Base-by-base conservation (phyloP, 2,113 vertebrate species). In the Mungos mungo region DNA sequence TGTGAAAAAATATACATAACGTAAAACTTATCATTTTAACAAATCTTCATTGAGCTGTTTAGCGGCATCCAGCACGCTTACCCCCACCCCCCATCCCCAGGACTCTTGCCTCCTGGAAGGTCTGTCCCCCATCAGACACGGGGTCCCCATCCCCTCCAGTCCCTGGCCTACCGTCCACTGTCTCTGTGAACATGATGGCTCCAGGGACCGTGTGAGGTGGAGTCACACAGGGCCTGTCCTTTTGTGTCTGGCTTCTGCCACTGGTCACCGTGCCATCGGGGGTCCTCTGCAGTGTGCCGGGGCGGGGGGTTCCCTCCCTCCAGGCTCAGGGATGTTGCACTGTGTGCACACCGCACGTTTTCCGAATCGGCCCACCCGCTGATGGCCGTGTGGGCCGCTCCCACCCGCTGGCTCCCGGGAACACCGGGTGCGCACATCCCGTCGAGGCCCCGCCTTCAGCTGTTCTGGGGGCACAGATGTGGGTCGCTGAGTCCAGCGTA, bases 201-300 rank as follows among this genome's bases (percentile, higher is more conserved):
- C 47, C 5, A 1, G 33, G 66, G 33, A 12, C 66, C 11, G 29
- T 21, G 16, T 0, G 9, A 2, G 3, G 23, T 12, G 21, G 33
- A 2, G 5, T 31, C 45, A 7, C 31, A 23, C 0, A 3, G 33
- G 1, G 2, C 16, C 1, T 27, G 47, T 35, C 85, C 9, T 27
- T n/a, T 0, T 0, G 47, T 2, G 33, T 38, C 23, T 7, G 66
- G 66, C 85, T 29, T 2, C 23, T 25, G 15, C 29, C 60, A 38
- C 66, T 29, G 5, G 35, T 66, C 47, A 14, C 5, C 12, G 1
- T 7, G 66, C n/a, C 33, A 33, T 71, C n/a, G 6, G n/a, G 15
- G 31, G 6, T 4, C 8, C 0, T 35, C 12, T 2, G 0, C 8
- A 21, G 0, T 0, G 3, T 0, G 9, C 21, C 2, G 0, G 19